phyloP scores from a whole-genome alignment of 2,113 vertebrate species.

The Erpornis zantholeuca region DNA sequence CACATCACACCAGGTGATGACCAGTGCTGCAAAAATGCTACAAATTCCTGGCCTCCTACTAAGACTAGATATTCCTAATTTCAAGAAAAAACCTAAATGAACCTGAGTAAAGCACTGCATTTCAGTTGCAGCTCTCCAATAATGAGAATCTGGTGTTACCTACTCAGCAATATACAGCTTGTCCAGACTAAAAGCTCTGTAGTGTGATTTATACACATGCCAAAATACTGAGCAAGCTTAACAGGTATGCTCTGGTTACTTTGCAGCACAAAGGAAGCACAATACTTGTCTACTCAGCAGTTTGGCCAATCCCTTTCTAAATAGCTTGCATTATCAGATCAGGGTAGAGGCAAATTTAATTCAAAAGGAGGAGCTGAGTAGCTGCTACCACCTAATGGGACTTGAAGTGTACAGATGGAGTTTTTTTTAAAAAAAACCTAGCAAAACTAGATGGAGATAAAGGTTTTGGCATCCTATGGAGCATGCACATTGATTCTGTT shows the following conservation, averaged over 20 bases:
- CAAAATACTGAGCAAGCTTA: background rate
- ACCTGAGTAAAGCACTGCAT: background rate
- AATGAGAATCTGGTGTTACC: background rate
- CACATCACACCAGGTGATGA: background rate
- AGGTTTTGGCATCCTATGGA: background rate
- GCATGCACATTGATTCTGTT: accelerated
- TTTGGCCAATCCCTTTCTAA: background rate
- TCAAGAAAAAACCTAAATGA: background rate
- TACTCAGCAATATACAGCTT: background rate
- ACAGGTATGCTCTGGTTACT: background rate
- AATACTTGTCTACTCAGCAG: background rate
- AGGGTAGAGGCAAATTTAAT: background rate
- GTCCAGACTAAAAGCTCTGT: background rate
- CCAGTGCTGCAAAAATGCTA: background rate
- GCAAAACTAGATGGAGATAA: background rate
- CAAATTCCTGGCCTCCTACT: background rate
- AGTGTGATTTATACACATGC: background rate
- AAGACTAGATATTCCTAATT: background rate
- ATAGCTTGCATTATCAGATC: background rate
- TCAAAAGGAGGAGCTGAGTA: background rate
- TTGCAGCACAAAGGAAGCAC: background rate
- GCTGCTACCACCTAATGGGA: background rate
- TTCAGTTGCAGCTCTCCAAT: background rate
- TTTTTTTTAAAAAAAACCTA: too few relatives aligned
- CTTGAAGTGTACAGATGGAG: background rate